Conservation (phyloP, 2,888 invertebrate genomes). For the Cheilosia urbana region DNA sequence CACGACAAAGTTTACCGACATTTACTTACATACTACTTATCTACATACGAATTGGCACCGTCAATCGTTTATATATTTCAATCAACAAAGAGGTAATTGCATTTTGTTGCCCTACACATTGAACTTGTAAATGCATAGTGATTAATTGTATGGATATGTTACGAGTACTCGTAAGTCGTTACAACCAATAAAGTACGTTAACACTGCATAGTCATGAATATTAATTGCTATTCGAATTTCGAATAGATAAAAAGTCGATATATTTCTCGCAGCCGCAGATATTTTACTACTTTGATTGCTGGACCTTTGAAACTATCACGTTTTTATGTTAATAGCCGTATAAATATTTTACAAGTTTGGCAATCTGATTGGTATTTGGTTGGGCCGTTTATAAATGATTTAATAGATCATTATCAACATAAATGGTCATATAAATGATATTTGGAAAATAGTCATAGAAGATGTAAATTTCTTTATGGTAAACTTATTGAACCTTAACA, state of each 20-base stretch:
- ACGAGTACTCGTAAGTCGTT: background rate
- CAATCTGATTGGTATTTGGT: too few relatives aligned
- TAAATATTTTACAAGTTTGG: too few relatives aligned
- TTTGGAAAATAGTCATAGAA: too few relatives aligned
- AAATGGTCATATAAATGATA: too few relatives aligned
- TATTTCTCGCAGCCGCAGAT: too few relatives aligned
- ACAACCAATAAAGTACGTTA: slow-evolving; percentile 1
- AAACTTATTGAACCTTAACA: too few relatives aligned
- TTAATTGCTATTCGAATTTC: background rate
- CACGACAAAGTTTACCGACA: background rate
- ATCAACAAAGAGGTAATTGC: slow-evolving; percentile 11
- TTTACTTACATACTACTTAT: background rate
- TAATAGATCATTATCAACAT: too few relatives aligned
- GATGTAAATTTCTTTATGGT: too few relatives aligned
- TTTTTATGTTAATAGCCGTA: too few relatives aligned
- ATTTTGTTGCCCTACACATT: slow-evolving; percentile 1
- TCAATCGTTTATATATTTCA: slow-evolving; percentile 25
- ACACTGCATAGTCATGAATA: slow-evolving; percentile 17
- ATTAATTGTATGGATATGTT: slow-evolving; percentile 6
- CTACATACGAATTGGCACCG: background rate
- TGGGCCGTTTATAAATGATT: too few relatives aligned
- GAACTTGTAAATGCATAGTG: background rate
- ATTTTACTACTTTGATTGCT: too few relatives aligned
- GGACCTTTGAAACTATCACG: too few relatives aligned
- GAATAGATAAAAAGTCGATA: background rate